These are phyloP conservation scores for Drosophila arawakana DNA, from an alignment of 1,140 invertebrate species.

Conservation along the genomic window DNA sequence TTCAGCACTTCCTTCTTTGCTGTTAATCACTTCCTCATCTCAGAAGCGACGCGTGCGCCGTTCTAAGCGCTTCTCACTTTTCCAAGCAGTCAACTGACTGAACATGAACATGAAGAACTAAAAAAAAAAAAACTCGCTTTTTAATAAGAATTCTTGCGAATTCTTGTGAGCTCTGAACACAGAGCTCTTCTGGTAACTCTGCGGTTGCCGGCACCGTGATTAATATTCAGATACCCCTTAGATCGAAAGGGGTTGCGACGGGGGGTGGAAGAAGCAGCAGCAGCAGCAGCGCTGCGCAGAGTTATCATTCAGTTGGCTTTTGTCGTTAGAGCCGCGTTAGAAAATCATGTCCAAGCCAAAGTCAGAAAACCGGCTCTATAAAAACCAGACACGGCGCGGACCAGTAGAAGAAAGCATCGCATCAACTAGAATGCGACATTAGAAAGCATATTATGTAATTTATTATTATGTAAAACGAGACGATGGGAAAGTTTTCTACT, in stretches of 20 bases:
- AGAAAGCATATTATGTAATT: conserved; percentile 60
- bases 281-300: not conserved
- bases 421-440: conserved; percentile 59
- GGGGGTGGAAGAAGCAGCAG: not conserved
- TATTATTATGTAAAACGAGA: conserved; percentile 50
- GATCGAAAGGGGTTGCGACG: not conserved
- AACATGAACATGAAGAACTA: conserved; percentile 6
- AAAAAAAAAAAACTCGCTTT: conserved; percentile 71
- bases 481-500: conserved; percentile 49
- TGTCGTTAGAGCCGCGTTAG: conserved; percentile 74
- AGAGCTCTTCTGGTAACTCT: conserved; percentile 11
- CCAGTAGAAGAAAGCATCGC: conserved; percentile 61
- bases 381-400: conserved; percentile 22
- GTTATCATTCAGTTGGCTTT: conserved; percentile 22
- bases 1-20: conserved; percentile 57
- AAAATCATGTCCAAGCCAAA: conserved; percentile 24
- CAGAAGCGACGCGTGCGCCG: conserved; percentile 63
- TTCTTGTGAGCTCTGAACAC: conserved; percentile 50
- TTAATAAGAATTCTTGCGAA: conserved; percentile 81
- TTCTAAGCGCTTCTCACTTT: conserved; percentile 78
- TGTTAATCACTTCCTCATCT: conserved; percentile 58
- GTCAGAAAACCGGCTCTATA: conserved; percentile 59
- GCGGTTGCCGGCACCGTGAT: conserved; percentile 40
- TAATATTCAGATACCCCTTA: conserved; percentile 50
- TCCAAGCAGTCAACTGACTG: conserved; percentile 43